phyloP scores from a whole-genome alignment of 2,797 vertebrate species.

The Orientallactaga sibirica region DNA sequence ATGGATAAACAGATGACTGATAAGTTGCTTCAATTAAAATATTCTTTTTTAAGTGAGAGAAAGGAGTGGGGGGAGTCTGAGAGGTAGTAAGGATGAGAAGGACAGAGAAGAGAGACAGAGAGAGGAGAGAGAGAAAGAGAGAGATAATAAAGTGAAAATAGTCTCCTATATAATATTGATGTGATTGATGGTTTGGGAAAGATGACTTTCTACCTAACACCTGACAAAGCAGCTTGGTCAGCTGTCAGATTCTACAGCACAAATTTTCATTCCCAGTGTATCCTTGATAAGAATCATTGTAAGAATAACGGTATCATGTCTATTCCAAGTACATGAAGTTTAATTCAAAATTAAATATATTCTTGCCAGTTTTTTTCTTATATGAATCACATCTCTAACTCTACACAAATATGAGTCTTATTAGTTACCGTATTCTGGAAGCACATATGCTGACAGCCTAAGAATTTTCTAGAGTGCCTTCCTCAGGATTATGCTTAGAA shows the following conservation, averaged over 20 bases:
- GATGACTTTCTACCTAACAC: background rate
- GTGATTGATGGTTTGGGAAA: background rate
- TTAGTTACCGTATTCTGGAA: background rate
- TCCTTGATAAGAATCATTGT: background rate
- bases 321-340: background rate
- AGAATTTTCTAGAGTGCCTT: conserved; percentile 13
- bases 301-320: background rate
- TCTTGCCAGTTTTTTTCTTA: background rate
- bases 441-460: conserved; percentile 12
- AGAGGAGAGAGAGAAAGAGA: too few relatives aligned
- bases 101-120: too few relatives aligned
- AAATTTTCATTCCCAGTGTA: background rate
- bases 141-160: background rate
- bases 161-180: background rate
- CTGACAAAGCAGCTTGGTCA: background rate
- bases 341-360: background rate
- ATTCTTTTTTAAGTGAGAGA: too few relatives aligned
- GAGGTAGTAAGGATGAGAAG: too few relatives aligned
- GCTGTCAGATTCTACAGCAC: background rate
- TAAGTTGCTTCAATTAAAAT: background rate
- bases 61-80: too few relatives aligned
- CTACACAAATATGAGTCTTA: background rate
- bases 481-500: background rate
- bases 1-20: background rate
- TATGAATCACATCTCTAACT: background rate